Conservation (phyloP, 2,113 vertebrate species). For the Lepus americanus region DNA sequence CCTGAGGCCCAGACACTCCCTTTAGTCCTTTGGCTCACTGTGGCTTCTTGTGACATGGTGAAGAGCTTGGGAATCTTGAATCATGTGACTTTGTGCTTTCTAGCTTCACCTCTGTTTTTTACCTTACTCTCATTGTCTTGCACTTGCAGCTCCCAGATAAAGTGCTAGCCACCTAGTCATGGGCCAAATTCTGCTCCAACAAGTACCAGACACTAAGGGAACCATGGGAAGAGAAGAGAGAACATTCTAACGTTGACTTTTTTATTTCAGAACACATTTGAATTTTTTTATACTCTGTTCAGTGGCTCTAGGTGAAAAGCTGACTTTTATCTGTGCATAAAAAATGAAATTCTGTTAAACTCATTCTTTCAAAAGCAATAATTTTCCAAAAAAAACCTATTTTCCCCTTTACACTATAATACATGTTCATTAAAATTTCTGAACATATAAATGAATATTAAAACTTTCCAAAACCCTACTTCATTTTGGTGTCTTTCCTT, state of each 20-base stretch:
- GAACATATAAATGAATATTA: not conserved
- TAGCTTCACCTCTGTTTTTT: not conserved
- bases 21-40: not conserved
- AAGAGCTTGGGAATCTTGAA: not conserved
- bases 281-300: not conserved
- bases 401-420: slow-evolving; percentile 17
- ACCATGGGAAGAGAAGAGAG: not conserved
- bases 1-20: not conserved
- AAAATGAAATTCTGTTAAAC: slow-evolving; percentile 1
- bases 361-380: not conserved
- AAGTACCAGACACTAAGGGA: not conserved
- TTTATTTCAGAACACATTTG: not conserved
- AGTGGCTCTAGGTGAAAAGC: not conserved
- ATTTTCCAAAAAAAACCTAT: not conserved
- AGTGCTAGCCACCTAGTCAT: not conserved
- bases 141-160: not conserved
- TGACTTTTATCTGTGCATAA: not conserved
- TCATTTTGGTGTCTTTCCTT: not conserved
- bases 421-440: not conserved
- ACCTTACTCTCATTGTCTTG: not conserved
- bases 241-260: not conserved
- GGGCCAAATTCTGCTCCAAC: not conserved
- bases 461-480: not conserved
- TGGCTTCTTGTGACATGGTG: not conserved
- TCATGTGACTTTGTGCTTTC: not conserved